Conservation (phyloP, 2,888 invertebrate genomes). For the Lasioglossum morio region DNA sequence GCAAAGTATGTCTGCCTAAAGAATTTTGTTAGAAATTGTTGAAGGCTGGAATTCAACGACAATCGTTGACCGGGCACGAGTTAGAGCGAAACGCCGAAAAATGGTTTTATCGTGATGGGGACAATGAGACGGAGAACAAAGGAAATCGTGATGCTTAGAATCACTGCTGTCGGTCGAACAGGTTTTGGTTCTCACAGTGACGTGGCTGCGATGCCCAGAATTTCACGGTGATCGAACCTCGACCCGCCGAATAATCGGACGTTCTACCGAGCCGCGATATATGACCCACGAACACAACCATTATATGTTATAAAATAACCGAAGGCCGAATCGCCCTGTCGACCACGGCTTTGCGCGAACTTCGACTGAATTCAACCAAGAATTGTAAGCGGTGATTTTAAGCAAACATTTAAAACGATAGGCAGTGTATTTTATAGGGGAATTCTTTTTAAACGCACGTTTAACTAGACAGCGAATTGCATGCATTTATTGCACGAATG, state of each 20-base stretch:
- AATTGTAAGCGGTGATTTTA: background rate
- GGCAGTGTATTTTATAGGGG: background rate
- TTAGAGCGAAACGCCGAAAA: background rate
- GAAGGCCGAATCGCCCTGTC: constrained; percentile 15
- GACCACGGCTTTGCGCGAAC: background rate
- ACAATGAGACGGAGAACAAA: constrained; percentile 60
- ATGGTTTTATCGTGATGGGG: background rate
- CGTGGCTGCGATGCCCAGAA: constrained; percentile 42
- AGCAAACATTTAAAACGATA: background rate
- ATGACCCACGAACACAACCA: constrained; percentile 22
- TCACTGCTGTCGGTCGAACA: constrained; percentile 54
- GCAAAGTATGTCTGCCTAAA: background rate
- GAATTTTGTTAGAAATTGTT: background rate
- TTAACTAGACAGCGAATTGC: background rate
- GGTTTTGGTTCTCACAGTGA: constrained; percentile 67
- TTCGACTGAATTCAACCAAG: background rate
- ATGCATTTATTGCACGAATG: too few relatives aligned
- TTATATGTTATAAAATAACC: constrained; percentile 43
- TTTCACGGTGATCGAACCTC: constrained; percentile 54
- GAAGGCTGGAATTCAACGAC: background rate
- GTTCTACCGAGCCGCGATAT: constrained; percentile 30
- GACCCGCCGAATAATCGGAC: constrained; percentile 42
- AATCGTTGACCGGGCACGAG: constrained; percentile 8
- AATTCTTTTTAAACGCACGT: background rate
- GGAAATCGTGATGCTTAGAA: constrained; percentile 68